A percentile compares a stretch with the other conserved stretches of the same genome.
Conservation (phyloP, 1,140 invertebrate species). For the Panagrolaimus sp. region DNA sequence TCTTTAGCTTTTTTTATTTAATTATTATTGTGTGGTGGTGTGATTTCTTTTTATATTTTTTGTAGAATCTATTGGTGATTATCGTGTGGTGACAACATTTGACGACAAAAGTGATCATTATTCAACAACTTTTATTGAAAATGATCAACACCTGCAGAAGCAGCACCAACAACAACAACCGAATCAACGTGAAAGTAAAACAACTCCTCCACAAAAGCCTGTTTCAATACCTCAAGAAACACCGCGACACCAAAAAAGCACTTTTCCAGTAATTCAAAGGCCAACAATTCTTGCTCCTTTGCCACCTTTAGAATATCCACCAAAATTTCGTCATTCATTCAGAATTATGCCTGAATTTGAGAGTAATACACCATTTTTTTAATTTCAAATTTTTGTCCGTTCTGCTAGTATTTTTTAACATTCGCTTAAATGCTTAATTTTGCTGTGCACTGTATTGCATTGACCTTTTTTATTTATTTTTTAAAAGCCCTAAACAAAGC, state of each 20-base stretch:
- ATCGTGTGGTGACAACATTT: slow-evolving; percentile 5
- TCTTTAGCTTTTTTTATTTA: slow-evolving; percentile 16
- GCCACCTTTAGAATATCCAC: not conserved
- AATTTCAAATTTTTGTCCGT: not conserved
- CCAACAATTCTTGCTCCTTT: not conserved
- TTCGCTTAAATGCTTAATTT: slow-evolving; percentile 7
- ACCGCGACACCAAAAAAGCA: not conserved
- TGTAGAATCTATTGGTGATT: not conserved
- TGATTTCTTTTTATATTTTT: not conserved
- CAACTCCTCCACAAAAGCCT: not conserved
- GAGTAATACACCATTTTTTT: slow-evolving; percentile 3
- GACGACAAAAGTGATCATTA: slow-evolving; percentile 4
- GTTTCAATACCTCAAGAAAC: not conserved
- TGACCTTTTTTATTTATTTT: slow-evolving; percentile 3
- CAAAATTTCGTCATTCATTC: not conserved
- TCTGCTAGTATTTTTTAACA: not conserved
- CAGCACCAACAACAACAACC: not conserved
- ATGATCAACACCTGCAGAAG: not conserved
- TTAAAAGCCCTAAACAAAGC: not conserved
- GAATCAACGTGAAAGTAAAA: not conserved
- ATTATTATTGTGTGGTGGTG: slow-evolving; percentile 20
- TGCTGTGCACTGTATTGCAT: slow-evolving; percentile 11
- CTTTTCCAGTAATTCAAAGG: slow-evolving; percentile 15
- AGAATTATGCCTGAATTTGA: not conserved
- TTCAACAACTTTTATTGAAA: slow-evolving; percentile 1